Conservation (phyloP, 2,888 invertebrate species). For the Noctua janthe region DNA sequence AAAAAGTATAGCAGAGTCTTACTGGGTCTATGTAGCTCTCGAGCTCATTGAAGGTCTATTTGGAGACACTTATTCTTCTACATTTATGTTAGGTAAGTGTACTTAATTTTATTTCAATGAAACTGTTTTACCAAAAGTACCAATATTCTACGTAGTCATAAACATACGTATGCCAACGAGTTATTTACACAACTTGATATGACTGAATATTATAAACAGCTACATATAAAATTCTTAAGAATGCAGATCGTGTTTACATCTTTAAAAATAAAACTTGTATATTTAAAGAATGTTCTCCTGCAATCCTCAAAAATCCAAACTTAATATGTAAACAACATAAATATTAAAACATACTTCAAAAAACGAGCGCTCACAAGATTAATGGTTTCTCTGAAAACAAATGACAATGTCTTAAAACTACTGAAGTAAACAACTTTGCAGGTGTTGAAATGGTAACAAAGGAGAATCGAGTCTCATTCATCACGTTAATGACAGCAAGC, state of each 20-base stretch:
- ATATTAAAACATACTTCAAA: slow-evolving; percentile 31
- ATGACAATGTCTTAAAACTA: slow-evolving; percentile 39
- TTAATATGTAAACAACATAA: slow-evolving; percentile 17
- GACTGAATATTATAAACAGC: not conserved
- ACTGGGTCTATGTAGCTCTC: slow-evolving; percentile 1
- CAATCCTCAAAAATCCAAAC: not conserved
- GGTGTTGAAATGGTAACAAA: slow-evolving; percentile 73
- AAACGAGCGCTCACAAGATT: slow-evolving; percentile 28
- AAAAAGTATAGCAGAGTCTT: not conserved
- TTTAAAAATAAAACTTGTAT: not conserved
- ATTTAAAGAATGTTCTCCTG: not conserved
- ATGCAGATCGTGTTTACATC: not conserved
- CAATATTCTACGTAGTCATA: not conserved
- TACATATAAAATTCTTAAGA: not conserved
- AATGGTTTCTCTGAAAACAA: slow-evolving; percentile 34
- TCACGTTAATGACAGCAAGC: slow-evolving; percentile 89
- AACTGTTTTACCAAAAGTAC: not conserved
- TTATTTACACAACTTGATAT: not conserved
- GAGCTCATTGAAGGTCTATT: not conserved
- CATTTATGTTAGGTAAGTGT: slow-evolving; percentile 7
- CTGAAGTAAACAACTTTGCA: slow-evolving; percentile 62
- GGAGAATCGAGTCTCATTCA: slow-evolving; percentile 69
- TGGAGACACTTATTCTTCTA: not conserved
- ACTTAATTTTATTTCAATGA: not conserved
- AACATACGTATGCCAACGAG: not conserved